Evolutionary conservation across 2,888 invertebrate genomes (phyloP).

Genomic region (Limnephilus rhombicus): DNA sequence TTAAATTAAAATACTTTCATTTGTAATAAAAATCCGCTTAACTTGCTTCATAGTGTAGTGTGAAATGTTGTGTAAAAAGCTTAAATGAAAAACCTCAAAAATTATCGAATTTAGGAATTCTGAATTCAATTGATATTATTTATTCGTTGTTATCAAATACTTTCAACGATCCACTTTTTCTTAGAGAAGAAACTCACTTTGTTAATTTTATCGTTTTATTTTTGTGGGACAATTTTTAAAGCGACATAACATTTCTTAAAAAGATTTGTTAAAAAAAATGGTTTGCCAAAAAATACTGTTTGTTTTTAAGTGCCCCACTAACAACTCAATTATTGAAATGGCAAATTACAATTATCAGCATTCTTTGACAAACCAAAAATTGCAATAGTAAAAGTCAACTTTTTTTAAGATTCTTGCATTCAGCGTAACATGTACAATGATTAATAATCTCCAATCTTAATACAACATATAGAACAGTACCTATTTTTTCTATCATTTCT

Average conservation of each 20-base stretch:
- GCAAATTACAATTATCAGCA: too few species aligned
- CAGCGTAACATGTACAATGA: neutral
- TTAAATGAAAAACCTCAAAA: neutral
- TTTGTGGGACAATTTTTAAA: too few species aligned
- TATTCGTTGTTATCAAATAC: too few species aligned
- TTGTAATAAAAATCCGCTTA: constrained; percentile 6
- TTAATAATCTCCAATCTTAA: neutral
- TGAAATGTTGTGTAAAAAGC: neutral
- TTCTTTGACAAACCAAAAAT: neutral
- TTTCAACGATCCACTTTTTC: too few species aligned
- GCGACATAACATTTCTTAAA: too few species aligned
- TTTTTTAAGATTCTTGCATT: neutral
- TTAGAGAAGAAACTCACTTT: neutral
- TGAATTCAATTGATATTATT: neutral
- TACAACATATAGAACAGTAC: neutral
- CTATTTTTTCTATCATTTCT: too few species aligned
- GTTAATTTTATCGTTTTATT: neutral
- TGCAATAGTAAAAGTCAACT: neutral
- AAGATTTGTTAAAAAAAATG: neutral
- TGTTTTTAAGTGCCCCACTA: neutral
- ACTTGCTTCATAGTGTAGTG: neutral
- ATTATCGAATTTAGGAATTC: neutral
- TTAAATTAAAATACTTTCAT: constrained; percentile 22
- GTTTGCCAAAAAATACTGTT: neutral
- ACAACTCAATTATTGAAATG: neutral